Base-by-base conservation (phyloP, 2,888 invertebrate genomes). In the Orgyia antiqua region DNA sequence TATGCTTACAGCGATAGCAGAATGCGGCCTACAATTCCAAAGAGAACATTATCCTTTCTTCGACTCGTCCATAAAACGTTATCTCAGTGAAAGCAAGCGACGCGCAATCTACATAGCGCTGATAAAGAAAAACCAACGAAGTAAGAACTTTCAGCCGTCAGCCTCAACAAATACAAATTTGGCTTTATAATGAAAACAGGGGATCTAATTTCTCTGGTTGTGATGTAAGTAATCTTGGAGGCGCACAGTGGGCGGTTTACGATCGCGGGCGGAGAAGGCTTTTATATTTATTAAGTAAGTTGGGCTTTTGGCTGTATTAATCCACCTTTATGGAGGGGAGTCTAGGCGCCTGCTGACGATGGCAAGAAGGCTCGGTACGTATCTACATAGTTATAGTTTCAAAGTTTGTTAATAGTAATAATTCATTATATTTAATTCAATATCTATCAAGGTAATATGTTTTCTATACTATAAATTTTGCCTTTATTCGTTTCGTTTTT, bases 281-380 rank as follows among this genome's bases (percentile, higher is more conserved):
- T 86, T 87, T 87, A 87, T 87, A 87, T 87, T 87, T 87, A 87
- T 87, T 87, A 87, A 87, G 84, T 87, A 87, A 87, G 86, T 87
- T 87, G 77, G 82, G 83, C 83, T 84, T 83, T 86, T 61, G 84
- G 82, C 65, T 67, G 71, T 75, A 86, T 84, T 86, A 86, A 84
- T 83, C 84, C 82, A 84, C 83, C 84, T 84, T 84, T 82, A 82
- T 80, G 63, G 70, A 68, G 75, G 77, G 78, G 73, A 58, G 64
- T 58, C 70, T 67, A 69, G 75, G 72, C 73, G 75, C 67, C 71
- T 69, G 68, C 55, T 59, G 55, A 41, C 52, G 53, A 45, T 54
- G 44, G 46, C 45, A 38, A 44, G 20, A 44, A 29, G 36, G 29
- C 26, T 38, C 36, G 8, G 11, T 36, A 29, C 23, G 35, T 31